Percentiles rank a stretch among this genome's conserved stretches.
Conservation (phyloP, 2,113 vertebrate genomes). For the Plotosus lineatus region DNA sequence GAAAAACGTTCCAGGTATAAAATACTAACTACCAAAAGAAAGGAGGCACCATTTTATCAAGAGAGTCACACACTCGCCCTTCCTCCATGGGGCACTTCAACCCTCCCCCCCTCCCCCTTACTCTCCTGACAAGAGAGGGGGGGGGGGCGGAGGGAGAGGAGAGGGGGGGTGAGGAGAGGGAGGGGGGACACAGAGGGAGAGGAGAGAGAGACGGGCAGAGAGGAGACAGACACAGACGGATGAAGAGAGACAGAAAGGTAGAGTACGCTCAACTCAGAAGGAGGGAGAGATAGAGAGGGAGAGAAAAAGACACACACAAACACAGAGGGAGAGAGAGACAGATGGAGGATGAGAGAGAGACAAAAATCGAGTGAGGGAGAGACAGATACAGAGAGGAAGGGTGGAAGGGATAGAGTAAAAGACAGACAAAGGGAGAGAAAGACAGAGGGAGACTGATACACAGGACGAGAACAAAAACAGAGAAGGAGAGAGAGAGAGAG, state of each 20-base stretch:
- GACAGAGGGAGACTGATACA: background rate
- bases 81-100: background rate
- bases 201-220: background rate
- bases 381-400: too few species aligned
- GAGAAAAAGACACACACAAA: too few species aligned
- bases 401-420: too few species aligned
- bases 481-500: too few species aligned
- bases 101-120: background rate
- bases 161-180: background rate
- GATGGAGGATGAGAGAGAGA: constrained; percentile 1
- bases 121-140: too few species aligned
- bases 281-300: background rate
- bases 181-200: too few species aligned
- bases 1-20: background rate
- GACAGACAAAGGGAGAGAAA: background rate
- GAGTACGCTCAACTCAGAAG: too few species aligned
- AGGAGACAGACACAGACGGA: too few species aligned
- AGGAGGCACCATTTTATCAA: constrained; percentile 14
- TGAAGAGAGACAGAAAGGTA: too few species aligned
- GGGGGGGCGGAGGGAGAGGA: background rate
- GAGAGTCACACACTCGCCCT: background rate
- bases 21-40: background rate
- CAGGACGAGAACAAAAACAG: too few species aligned
- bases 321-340: constrained; percentile 60
- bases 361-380: too few species aligned